Evolutionary conservation across 2,113 vertebrate genomes (phyloP).

Genomic region (Cariama cristata): DNA sequence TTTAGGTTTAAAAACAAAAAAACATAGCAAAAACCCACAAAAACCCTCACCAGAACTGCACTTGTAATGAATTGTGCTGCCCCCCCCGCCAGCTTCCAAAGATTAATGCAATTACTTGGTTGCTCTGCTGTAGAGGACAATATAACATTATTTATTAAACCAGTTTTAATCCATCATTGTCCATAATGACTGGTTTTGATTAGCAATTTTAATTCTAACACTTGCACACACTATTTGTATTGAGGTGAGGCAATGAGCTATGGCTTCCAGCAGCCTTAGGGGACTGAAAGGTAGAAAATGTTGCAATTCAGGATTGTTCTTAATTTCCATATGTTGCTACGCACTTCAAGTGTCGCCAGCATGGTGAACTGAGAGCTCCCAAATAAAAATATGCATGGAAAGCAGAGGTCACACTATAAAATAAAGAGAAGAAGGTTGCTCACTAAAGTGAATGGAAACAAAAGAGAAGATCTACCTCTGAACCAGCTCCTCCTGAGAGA

Average conservation of each 20-base stretch:
- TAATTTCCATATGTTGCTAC: slow-evolving; percentile 45
- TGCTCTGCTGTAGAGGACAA: not conserved
- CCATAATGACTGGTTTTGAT: not conserved
- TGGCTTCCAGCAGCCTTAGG: slow-evolving; percentile 3
- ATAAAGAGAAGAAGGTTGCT: not conserved
- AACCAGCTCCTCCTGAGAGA: not conserved
- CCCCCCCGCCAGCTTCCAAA: not conserved
- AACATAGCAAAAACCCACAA: not conserved
- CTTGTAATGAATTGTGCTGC: not conserved
- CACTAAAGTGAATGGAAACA: not conserved
- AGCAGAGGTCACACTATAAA: not conserved
- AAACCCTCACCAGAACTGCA: not conserved
- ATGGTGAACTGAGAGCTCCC: not conserved
- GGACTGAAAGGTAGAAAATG: not conserved
- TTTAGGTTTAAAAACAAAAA: not conserved
- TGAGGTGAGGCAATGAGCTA: not conserved
- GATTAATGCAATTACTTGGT: not conserved
- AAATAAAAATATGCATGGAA: not conserved
- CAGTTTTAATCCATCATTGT: not conserved
- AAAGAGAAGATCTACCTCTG: not conserved
- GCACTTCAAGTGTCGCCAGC: slow-evolving; percentile 1
- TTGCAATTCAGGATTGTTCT: not conserved
- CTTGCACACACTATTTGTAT: not conserved
- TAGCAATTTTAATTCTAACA: slow-evolving; percentile 10
- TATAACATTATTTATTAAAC: not conserved